These are phyloP conservation scores for Rhopalosiphum maidis DNA, from an alignment of 1,140 invertebrate species.

Conservation along the genomic window DNA sequence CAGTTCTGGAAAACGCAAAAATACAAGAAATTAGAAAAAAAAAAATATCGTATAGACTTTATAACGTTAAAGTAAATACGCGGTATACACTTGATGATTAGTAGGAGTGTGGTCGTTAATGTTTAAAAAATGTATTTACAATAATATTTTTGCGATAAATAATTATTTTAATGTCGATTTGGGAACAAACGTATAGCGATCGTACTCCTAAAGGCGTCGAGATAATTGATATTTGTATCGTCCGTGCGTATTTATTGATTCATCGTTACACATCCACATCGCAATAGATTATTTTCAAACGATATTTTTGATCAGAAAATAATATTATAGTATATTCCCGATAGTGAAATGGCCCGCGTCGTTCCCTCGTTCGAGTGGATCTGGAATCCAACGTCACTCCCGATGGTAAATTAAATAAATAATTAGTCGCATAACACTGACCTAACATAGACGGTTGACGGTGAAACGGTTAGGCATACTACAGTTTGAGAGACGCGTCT, in stretches of 20 bases:
- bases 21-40: neutral
- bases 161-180: neutral
- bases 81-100: neutral
- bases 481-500: neutral
- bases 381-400: neutral
- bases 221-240: neutral
- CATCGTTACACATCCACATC: neutral
- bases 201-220: neutral
- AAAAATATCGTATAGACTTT: neutral
- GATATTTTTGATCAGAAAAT: neutral
- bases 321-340: neutral
- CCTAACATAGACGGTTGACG: neutral
- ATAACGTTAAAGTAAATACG: neutral
- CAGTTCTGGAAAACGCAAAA: slow-evolving; percentile 31
- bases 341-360: neutral
- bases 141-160: neutral
- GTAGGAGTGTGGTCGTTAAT: neutral
- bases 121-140: neutral
- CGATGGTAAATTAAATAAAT: neutral
- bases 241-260: neutral
- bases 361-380: neutral
- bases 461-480: neutral
- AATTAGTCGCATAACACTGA: neutral
- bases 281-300: neutral
- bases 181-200: neutral